phyloP scores from a whole-genome alignment of 2,888 invertebrate genomes.

The Anticlea derivata region DNA sequence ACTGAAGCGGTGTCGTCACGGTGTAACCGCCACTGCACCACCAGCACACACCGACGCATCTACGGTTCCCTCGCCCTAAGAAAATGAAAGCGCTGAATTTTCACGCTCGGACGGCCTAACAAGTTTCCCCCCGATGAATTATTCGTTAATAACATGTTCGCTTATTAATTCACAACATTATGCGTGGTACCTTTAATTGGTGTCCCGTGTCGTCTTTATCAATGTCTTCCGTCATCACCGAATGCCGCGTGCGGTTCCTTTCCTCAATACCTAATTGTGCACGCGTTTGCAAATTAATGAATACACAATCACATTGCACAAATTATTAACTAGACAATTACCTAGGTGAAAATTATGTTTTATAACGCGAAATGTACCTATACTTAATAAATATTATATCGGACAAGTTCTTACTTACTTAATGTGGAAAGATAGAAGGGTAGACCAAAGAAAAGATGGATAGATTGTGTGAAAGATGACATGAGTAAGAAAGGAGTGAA shows the following conservation, averaged over 20 bases:
- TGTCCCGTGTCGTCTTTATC: constrained; percentile 53
- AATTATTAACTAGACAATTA: not conserved
- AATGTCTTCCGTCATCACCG: constrained; percentile 56
- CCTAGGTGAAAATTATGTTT: not conserved
- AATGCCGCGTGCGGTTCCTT: constrained; percentile 23
- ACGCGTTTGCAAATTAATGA: constrained; percentile 24
- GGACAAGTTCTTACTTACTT: not conserved
- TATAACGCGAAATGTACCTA: not conserved
- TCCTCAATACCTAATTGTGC: constrained; percentile 24
- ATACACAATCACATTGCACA: constrained; percentile 8
- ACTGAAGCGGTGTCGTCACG: constrained; percentile 57
- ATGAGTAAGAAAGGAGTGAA: no score
- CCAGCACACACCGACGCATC: constrained; percentile 36
- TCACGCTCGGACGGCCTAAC: constrained; percentile 67
- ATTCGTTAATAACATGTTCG: constrained; percentile 63
- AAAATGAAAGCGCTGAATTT: constrained; percentile 74
- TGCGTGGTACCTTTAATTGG: constrained; percentile 46
- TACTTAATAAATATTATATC: not conserved
- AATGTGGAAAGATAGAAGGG: no score
- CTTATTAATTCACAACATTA: constrained; percentile 60
- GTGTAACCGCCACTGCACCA: constrained; percentile 36
- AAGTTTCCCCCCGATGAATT: constrained; percentile 75
- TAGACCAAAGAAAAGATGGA: no score
- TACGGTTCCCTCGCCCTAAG: constrained; percentile 61
- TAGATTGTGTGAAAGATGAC: no score